These are phyloP conservation scores for Acrocephalus scirpaceus DNA, from an alignment of 2,797 vertebrate genomes.

Conservation along the genomic window DNA sequence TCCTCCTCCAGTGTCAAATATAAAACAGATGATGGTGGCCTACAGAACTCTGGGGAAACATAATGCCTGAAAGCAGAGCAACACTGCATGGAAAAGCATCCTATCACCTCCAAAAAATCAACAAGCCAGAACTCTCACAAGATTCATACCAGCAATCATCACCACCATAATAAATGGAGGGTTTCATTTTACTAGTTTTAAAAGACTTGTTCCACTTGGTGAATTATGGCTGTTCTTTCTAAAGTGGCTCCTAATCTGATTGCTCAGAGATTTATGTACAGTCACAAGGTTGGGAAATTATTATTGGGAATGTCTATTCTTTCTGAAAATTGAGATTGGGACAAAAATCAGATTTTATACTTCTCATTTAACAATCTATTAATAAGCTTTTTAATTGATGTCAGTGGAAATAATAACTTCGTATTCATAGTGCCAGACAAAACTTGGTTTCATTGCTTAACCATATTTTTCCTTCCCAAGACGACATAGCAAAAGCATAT, in stretches of 20 bases:
- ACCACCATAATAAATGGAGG: background rate
- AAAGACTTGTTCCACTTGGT: background rate
- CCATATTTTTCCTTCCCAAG: background rate
- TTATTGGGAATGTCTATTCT: background rate
- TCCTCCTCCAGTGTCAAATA: background rate
- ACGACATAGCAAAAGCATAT: background rate
- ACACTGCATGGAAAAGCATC: background rate
- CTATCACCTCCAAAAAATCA: background rate
- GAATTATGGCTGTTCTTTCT: background rate
- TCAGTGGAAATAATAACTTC: background rate
- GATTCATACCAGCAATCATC: conserved; percentile 2
- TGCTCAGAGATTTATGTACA: background rate
- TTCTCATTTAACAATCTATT: background rate
- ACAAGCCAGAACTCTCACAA: background rate
- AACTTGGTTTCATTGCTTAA: background rate
- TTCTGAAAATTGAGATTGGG: background rate
- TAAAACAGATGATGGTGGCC: background rate
- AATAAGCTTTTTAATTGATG: background rate
- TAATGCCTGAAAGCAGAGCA: background rate
- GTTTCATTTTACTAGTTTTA: background rate
- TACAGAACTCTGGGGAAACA: background rate
- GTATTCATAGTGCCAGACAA: background rate
- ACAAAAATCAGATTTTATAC: background rate
- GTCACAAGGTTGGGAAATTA: background rate
- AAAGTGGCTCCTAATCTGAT: background rate